Evolutionary conservation across 2,797 vertebrate genomes (phyloP).

Genomic region (Odontamblyopus lacepedii): DNA sequence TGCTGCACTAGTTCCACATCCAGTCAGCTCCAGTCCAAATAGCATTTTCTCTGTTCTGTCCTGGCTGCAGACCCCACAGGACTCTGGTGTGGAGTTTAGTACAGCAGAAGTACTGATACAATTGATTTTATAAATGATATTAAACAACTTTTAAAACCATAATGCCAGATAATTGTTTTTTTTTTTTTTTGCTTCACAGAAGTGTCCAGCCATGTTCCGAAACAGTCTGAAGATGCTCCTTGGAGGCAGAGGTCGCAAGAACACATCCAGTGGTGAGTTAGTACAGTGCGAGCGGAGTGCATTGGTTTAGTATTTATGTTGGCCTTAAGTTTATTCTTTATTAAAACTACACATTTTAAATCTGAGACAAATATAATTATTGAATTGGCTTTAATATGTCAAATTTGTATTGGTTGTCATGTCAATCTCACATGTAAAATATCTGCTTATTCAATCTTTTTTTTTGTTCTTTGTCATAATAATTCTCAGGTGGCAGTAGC

Average conservation of each 20-base stretch:
- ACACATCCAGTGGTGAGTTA: conserved; percentile 85
- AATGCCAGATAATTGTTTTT: not conserved
- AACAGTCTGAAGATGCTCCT: conserved; percentile 98
- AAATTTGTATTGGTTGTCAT: no score
- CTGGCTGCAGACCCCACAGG: no score
- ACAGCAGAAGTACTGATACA: not conserved
- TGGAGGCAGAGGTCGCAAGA: conserved; percentile 92
- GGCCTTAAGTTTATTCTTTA: no score
- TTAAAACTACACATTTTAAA: no score
- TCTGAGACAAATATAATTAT: no score
- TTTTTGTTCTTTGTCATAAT: not conserved
- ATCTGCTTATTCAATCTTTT: not conserved
- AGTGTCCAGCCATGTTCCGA: conserved; percentile 86
- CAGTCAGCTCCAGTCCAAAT: no score
- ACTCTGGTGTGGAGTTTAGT: not conserved
- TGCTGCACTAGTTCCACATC: no score
- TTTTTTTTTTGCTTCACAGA: conserved; percentile 11
- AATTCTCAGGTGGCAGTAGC: conserved; percentile 38
- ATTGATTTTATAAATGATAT: not conserved
- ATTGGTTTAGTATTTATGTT: no score
- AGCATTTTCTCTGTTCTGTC: no score
- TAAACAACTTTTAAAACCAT: not conserved
- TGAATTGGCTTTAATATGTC: no score
- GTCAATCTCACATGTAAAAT: not conserved
- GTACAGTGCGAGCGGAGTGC: no score